Base-by-base conservation (phyloP, 2,888 invertebrate genomes). In the Latheticus oryzae region DNA sequence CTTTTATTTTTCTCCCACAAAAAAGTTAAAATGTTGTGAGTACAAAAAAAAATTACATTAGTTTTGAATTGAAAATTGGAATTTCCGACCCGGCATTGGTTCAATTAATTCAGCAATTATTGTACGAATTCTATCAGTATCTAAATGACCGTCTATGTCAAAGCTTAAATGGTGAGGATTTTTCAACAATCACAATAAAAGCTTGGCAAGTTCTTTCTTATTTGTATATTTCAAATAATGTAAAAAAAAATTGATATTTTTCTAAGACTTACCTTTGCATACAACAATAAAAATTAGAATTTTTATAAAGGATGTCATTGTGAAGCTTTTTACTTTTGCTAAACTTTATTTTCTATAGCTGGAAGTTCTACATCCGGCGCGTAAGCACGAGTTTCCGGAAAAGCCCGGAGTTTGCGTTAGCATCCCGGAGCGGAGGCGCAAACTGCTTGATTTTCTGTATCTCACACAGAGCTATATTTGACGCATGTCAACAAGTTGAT, bases 401-500 rank as follows among this genome's bases (percentile, higher is more conserved):
- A 47, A 48, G n/a, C 16, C 48, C 42, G 48, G 53, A 48, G 21
- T 51, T 48, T 38, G 48, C 47, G 57, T 53, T 61, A 43, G 28
- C 63, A 51, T 52, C 47, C 58, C 59, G 61, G 55, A 30, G 51
- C 35, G 19, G 48, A 58, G 45, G 52, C 61, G 61, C 55, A 40
- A 59, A 63, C 63, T 63, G 61, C 48, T 48, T 42, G 40, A 56
- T 56, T 42, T 40, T 9, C 15, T 35, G 32, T 32, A 50, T 50
- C 42, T 50, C 40, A 48, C 28, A 40, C 38, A 9, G 42, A 35
- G 33, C 32, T 13, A 55, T 48, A 58, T 55, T 42, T 58, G 62
- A 62, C 62, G 62, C 62, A 62, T 62, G 62, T 55, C 62, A 62
- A 60, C 62, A 58, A 62, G 62, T 60, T 53, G 58, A 45, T 48